Base-by-base conservation (phyloP, 2,888 invertebrate species). In the Volucella inflata region DNA sequence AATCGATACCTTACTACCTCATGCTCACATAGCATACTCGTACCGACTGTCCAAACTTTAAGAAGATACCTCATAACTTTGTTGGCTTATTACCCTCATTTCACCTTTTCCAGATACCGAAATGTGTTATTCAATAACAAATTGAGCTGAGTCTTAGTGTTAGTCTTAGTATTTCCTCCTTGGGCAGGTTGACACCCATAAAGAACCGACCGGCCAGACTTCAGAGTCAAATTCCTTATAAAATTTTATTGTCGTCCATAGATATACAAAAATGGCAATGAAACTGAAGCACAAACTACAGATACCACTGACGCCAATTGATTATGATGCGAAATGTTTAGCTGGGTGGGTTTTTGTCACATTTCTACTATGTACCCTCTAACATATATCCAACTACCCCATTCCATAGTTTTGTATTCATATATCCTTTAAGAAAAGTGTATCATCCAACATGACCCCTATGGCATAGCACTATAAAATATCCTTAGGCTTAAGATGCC, bases 391-490 rank as follows among this genome's bases (percentile, higher is more conserved):
- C 30, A 30, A 60, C 51, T 68, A 76, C 46, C 30, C 59, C 40
- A 21, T 11, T 10, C 10, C 57, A 36, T 30, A 30, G 16, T 30
- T 12, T 38, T 6, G 10, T n/a, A 64, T 64, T 75, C 30, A n/a
- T 40, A 46, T 46, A 59, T 67, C 59, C n/a, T 44, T 51, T 60
- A 53, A 42, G 48, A 42, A 53, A 30, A 51, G 65, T 42, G 48
- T 68, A 50, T 62, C 78, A 64, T 64, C 83, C 67, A 40, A 78
- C 64, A 60, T 74, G 82, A 78, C 77, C 72, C 68, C 67, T 51
- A 57, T 57, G 40, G 78, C 74, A 74, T 78, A 74, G 30, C 68
- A 68, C 83, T 83, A 68, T 78, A 83, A 78, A 78, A 78, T 83
- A 78, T 78, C 62, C 68, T 74, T 68, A 78, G 72, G 68, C 68